Percentiles rank a stretch among this genome's conserved stretches.
phyloP scores from a whole-genome alignment of 2,888 invertebrate species.

The Heliconius cydno region DNA sequence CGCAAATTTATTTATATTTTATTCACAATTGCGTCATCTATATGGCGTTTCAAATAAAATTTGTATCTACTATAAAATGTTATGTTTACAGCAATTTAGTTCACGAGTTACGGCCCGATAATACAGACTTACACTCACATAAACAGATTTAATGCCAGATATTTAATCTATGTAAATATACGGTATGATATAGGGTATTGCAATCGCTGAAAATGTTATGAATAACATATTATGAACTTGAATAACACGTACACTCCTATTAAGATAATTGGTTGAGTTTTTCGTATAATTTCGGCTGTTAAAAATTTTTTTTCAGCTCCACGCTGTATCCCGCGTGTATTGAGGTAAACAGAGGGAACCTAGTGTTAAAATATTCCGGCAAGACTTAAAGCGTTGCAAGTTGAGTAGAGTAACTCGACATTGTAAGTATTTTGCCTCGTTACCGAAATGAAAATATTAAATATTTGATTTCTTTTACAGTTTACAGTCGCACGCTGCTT shows the following conservation, averaged over 20 bases:
- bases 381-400: no score
- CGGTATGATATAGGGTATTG: not conserved
- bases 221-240: not conserved
- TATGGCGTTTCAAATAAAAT: constrained; percentile 8
- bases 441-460: not conserved
- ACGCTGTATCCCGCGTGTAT: no score
- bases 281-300: no score
- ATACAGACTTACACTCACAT: constrained; percentile 21
- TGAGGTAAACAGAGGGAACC: no score
- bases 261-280: no score
- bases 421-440: not conserved
- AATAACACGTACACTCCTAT: no score
- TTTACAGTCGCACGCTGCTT: no score
- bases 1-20: not conserved
- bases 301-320: no score
- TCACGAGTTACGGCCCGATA: constrained; percentile 32
- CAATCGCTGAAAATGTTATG: constrained; percentile 1
- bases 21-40: constrained; percentile 1
- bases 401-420: no score
- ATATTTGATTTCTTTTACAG: no score
- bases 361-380: no score
- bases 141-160: constrained; percentile 21
- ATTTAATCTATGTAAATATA: constrained; percentile 24
- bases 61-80: constrained; percentile 5
- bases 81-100: constrained; percentile 38